Conservation (phyloP, 2,113 vertebrate species). For the Zosterops hypoxanthus region DNA sequence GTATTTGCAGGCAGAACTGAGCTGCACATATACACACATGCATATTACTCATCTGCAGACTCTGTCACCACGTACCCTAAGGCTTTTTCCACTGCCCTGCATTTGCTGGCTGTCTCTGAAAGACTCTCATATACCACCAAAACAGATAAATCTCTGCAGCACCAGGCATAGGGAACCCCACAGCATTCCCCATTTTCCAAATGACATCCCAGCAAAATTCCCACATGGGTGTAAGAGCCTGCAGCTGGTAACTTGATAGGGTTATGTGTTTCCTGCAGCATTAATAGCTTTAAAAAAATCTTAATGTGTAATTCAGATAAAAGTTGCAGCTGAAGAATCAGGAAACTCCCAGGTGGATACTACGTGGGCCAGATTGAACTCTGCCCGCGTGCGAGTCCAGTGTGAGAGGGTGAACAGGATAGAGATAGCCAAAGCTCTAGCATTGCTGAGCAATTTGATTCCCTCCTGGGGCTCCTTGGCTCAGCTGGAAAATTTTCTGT, state of each 20-base stretch:
- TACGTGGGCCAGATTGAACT: neutral
- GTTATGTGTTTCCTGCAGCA: neutral
- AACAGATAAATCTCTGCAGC: neutral
- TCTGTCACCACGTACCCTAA: neutral
- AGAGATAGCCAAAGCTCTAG: neutral
- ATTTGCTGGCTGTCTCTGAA: neutral
- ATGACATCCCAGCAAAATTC: neutral
- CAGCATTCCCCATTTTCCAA: accelerated
- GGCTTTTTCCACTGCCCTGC: neutral
- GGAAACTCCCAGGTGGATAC: neutral
- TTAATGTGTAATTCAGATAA: neutral
- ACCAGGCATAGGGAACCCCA: accelerated
- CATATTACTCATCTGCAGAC: neutral
- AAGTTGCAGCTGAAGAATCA: neutral
- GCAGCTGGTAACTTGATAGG: neutral
- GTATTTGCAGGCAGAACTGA: neutral
- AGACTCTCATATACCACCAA: accelerated
- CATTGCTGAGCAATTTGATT: neutral
- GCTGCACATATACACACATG: accelerated
- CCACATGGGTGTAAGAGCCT: neutral
- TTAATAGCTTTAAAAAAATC: neutral
- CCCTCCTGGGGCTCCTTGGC: neutral
- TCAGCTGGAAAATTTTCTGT: conserved; percentile 19
- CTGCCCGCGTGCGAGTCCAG: accelerated
- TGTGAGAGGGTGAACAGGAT: neutral